A percentile compares a stretch with the other conserved stretches of the same genome.
phyloP scores from a whole-genome alignment of 2,797 vertebrate genomes.

The Sphenodon punctatus region DNA sequence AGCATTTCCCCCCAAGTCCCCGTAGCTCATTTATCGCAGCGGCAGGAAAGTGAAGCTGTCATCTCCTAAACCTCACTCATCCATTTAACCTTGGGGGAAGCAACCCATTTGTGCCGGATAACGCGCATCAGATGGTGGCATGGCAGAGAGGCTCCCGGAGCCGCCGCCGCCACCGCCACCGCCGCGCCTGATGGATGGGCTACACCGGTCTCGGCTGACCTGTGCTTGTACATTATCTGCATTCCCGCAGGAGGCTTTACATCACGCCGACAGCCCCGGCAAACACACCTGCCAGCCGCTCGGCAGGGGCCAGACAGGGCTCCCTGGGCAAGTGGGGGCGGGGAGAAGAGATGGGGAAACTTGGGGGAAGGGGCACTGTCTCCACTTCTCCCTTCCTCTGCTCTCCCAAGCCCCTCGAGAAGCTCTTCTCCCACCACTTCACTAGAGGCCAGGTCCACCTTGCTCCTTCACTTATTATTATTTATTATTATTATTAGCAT shows the following conservation, averaged over 20 bases:
- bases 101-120: constrained; percentile 74
- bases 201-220: constrained; percentile 76
- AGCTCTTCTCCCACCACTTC: no score
- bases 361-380: fast-evolving
- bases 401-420: no score
- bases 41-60: constrained; percentile 34
- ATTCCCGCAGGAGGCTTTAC: constrained; percentile 73
- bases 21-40: constrained; percentile 47
- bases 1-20: neutral
- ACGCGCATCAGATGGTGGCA: constrained; percentile 65
- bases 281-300: constrained; percentile 46
- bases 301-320: neutral
- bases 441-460: no score
- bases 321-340: fast-evolving
- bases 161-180: constrained; percentile 49
- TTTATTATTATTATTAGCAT: no score
- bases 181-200: constrained; percentile 77
- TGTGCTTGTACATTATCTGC: constrained; percentile 80
- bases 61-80: constrained; percentile 69
- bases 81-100: constrained; percentile 77
- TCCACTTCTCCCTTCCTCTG: no score
- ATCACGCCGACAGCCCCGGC: constrained; percentile 74
- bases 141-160: constrained; percentile 13
- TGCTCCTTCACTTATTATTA: no score
- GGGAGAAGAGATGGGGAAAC: no score